A percentile compares a stretch with the other conserved stretches of the same genome.
Evolutionary conservation across 2,797 vertebrate genomes (phyloP).

Genomic region (Takifugu rubripes): DNA sequence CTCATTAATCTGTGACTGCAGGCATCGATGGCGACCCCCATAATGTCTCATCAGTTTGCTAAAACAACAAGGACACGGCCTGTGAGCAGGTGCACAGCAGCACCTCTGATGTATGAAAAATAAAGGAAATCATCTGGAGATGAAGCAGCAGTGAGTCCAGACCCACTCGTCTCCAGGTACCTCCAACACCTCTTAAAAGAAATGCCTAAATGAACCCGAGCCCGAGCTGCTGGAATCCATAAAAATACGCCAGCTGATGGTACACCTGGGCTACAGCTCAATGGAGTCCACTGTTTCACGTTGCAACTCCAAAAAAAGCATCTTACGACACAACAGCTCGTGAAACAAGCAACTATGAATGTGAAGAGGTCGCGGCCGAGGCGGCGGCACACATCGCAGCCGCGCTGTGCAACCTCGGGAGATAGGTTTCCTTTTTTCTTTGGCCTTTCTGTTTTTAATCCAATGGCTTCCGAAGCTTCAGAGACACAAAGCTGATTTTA

Average conservation of each 20-base stretch:
- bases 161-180: constrained; percentile 16
- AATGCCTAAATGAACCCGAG: background rate
- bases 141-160: background rate
- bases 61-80: background rate
- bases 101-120: background rate
- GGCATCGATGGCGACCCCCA: too few relatives aligned
- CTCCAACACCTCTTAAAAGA: constrained; percentile 24
- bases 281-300: constrained; percentile 19
- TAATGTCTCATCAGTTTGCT: too few relatives aligned
- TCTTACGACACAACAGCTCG: constrained; percentile 5
- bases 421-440: constrained; percentile 9
- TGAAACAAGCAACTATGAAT: constrained; percentile 24
- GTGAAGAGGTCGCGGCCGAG: constrained; percentile 7
- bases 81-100: background rate
- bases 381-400: background rate
- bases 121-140: constrained; percentile 7
- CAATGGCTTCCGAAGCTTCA: constrained; percentile 13
- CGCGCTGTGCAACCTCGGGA: constrained; percentile 6
- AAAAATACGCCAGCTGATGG: constrained; percentile 27
- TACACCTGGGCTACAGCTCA: constrained; percentile 27
- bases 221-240: background rate
- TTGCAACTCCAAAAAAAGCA: constrained; percentile 30
- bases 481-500: constrained; percentile 28
- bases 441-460: constrained; percentile 3
- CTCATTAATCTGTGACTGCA: too few relatives aligned